Evolutionary conservation across 2,113 vertebrate genomes (phyloP).

Genomic region (Eulemur rufifrons): DNA sequence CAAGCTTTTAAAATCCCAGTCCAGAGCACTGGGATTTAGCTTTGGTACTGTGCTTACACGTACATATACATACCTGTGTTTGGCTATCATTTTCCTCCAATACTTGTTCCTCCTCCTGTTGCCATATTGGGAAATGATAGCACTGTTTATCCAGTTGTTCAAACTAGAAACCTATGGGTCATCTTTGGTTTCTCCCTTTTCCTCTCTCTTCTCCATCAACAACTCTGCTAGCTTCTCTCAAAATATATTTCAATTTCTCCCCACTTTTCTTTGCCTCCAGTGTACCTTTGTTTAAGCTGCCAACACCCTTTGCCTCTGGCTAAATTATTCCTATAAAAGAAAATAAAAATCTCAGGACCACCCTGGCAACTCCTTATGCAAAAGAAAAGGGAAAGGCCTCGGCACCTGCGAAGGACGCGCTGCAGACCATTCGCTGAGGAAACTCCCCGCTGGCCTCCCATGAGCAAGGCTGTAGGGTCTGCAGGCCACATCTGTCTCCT

Average conservation of each 20-base stretch:
- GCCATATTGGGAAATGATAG: not conserved
- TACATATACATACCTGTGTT: not conserved
- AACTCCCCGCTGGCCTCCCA: too few species aligned
- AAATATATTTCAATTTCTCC: not conserved
- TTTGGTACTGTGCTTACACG: not conserved
- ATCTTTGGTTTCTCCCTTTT: not conserved
- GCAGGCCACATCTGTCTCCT: too few species aligned
- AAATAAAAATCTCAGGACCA: too few species aligned
- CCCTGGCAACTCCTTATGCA: too few species aligned
- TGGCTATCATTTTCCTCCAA: not conserved
- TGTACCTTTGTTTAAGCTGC: not conserved
- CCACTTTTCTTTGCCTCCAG: not conserved
- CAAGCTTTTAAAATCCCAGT: not conserved
- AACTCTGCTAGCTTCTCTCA: not conserved
- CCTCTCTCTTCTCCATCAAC: not conserved
- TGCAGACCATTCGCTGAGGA: too few species aligned
- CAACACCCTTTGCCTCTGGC: not conserved
- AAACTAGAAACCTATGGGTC: not conserved
- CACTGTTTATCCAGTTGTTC: not conserved
- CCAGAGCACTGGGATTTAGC: not conserved
- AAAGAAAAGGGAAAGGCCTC: too few species aligned
- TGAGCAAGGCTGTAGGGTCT: too few species aligned
- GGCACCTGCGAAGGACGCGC: too few species aligned
- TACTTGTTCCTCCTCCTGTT: not conserved
- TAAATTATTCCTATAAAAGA: not conserved